A percentile compares a stretch with the other conserved stretches of the same genome.
Conservation (phyloP, 2,888 invertebrate genomes). For the Tachina fera region DNA sequence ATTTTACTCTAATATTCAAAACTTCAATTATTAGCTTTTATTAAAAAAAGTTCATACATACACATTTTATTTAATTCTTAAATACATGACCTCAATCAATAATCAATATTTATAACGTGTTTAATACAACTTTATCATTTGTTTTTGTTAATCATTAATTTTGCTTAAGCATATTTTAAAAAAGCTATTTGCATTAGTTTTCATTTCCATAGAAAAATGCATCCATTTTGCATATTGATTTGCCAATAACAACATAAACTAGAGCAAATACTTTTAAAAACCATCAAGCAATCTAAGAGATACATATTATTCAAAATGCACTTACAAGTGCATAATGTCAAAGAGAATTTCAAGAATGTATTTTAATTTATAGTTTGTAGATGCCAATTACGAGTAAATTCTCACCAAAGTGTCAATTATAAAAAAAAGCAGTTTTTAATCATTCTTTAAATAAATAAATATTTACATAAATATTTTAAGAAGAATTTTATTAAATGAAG, state of each 20-base stretch:
- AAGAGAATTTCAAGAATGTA: constrained; percentile 24
- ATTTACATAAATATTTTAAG: too few relatives aligned
- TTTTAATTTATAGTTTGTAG: background rate
- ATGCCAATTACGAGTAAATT: background rate
- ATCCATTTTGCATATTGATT: constrained; percentile 13
- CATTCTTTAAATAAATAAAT: too few relatives aligned
- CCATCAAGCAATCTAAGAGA: background rate
- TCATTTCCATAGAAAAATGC: background rate
- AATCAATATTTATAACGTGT: too few relatives aligned
- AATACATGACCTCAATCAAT: too few relatives aligned
- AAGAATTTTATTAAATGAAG: too few relatives aligned
- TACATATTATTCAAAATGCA: background rate
- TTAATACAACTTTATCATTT: background rate
- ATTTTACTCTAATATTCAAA: too few relatives aligned
- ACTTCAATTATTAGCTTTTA: too few relatives aligned
- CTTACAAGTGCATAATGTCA: background rate
- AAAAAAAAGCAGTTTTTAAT: too few relatives aligned
- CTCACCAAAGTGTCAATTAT: too few relatives aligned
- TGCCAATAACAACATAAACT: constrained; percentile 13
- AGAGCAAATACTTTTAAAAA: constrained; percentile 1
- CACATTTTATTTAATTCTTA: too few relatives aligned
- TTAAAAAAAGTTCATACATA: too few relatives aligned
- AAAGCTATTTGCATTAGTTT: background rate
- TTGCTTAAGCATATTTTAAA: background rate
- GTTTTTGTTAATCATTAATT: constrained; percentile 1